Conservation (phyloP, 1,140 invertebrate genomes). For the Trichoplusia ni region DNA sequence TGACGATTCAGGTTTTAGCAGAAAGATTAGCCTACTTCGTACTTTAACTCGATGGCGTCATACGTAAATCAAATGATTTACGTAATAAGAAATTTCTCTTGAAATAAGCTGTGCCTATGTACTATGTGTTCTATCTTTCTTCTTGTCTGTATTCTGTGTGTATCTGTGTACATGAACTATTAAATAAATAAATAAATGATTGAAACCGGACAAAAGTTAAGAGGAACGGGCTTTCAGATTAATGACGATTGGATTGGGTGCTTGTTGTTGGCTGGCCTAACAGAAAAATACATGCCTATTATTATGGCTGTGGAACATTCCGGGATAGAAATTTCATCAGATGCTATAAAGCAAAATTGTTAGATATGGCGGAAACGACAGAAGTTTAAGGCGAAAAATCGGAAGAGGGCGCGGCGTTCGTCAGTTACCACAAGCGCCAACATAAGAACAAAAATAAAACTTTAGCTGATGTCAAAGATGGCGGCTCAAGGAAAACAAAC, state of each 20-base stretch:
- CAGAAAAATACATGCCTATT: slow-evolving; percentile 62
- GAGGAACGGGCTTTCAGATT: slow-evolving; percentile 9
- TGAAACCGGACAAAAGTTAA: slow-evolving; percentile 42
- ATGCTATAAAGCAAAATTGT: slow-evolving; percentile 62
- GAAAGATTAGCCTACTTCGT: slow-evolving; percentile 43
- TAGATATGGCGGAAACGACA: slow-evolving; percentile 39
- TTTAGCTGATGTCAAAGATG: not conserved
- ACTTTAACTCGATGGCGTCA: slow-evolving; percentile 43
- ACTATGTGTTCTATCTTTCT: too few relatives aligned
- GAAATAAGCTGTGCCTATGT: too few relatives aligned
- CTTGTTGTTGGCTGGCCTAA: slow-evolving; percentile 54
- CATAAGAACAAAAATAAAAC: not conserved
- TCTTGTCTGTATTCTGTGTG: too few relatives aligned
- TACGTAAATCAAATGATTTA: slow-evolving; percentile 50
- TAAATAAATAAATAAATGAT: too few relatives aligned
- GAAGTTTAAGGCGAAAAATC: not conserved
- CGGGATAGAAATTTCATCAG: slow-evolving; percentile 48
- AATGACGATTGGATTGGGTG: slow-evolving; percentile 10
- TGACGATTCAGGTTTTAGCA: slow-evolving; percentile 48
- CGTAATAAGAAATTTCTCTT: too few relatives aligned
- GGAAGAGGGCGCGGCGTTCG: not conserved
- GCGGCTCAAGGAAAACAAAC: not conserved
- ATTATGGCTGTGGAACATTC: slow-evolving; percentile 62
- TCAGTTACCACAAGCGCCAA: slow-evolving; percentile 7
- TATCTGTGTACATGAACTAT: too few relatives aligned